These are phyloP conservation scores for Ptychobarbus kaznakovi DNA, from an alignment of 2,797 vertebrate genomes.

Conservation along the genomic window DNA sequence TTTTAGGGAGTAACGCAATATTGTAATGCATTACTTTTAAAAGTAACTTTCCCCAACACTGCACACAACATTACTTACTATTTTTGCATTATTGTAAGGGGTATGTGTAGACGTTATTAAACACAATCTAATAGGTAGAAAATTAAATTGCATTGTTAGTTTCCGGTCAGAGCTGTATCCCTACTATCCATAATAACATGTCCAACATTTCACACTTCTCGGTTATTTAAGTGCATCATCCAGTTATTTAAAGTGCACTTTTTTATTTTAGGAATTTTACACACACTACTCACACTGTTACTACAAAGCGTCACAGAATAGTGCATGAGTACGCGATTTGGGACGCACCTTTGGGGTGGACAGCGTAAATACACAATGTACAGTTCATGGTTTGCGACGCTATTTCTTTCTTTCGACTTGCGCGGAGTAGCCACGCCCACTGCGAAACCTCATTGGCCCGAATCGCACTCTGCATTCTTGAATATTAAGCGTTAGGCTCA, in stretches of 20 bases:
- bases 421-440: conserved; percentile 1
- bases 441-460: not conserved
- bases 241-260: not conserved
- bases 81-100: too few relatives aligned
- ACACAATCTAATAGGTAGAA: too few relatives aligned
- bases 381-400: not conserved
- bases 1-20: too few relatives aligned
- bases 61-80: too few relatives aligned
- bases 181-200: too few relatives aligned
- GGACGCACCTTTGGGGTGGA: not conserved
- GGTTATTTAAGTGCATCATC: not conserved
- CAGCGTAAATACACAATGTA: not conserved
- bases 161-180: too few relatives aligned
- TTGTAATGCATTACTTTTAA: too few relatives aligned
- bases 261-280: not conserved
- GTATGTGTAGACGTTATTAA: too few relatives aligned
- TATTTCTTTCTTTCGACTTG: not conserved
- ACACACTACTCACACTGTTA: not conserved
- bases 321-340: not conserved
- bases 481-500: not conserved
- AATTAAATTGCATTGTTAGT: too few relatives aligned
- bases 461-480: not conserved
- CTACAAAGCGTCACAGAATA: not conserved
- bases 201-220: too few relatives aligned
- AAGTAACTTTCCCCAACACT: too few relatives aligned